These are phyloP conservation scores for Nyctibius grandis DNA, from an alignment of 2,797 vertebrate species.

Conservation along the genomic window DNA sequence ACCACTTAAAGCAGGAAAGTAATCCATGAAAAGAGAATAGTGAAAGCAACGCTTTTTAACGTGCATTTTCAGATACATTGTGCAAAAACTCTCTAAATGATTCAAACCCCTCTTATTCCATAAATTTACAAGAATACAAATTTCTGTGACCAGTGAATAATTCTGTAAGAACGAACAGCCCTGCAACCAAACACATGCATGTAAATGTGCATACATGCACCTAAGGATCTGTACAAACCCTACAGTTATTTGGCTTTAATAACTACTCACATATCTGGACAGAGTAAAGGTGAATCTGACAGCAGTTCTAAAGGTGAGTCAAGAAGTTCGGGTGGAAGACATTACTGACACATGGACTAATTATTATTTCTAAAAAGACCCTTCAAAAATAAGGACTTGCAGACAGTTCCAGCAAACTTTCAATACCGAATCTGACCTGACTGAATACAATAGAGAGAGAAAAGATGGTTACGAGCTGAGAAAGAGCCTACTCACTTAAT, in stretches of 20 bases:
- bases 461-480: background rate
- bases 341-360: background rate
- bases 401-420: background rate
- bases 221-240: background rate
- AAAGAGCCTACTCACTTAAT: background rate
- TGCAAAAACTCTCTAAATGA: background rate
- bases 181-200: background rate
- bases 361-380: background rate
- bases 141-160: background rate
- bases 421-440: background rate
- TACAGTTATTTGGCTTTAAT: background rate
- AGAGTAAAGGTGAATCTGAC: background rate
- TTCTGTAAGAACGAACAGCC: background rate
- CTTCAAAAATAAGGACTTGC: background rate
- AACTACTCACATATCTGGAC: background rate
- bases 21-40: background rate
- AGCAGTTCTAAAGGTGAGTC: background rate
- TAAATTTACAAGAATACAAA: background rate
- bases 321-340: background rate
- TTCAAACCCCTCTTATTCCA: background rate
- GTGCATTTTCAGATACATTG: background rate
- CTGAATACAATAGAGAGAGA: background rate
- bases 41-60: background rate
- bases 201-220: background rate
- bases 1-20: background rate